Percentiles rank a stretch among this genome's conserved stretches.
phyloP scores from a whole-genome alignment of 1,140 invertebrate species.

The Zaprionus kolodkinae region DNA sequence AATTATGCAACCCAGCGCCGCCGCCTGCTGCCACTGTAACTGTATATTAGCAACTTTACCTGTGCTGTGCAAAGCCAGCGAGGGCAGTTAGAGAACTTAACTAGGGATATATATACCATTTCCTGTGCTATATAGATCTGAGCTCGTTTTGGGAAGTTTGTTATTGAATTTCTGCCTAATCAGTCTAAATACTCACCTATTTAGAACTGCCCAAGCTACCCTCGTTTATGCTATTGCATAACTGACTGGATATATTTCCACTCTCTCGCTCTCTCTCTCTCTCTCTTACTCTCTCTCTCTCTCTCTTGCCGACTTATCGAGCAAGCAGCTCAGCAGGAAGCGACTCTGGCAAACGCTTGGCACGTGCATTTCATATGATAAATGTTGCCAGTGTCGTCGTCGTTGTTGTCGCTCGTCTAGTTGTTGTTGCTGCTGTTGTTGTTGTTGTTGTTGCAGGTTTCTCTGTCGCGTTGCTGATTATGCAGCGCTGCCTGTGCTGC shows the following conservation, averaged over 20 bases:
- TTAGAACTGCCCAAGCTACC: background rate
- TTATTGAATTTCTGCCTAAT: no score
- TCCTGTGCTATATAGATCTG: no score
- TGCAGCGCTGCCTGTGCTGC: conserved; percentile 51
- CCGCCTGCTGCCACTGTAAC: conserved; percentile 28
- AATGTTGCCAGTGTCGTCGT: conserved; percentile 64
- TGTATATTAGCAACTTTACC: conserved; percentile 2
- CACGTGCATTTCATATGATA: conserved; percentile 81
- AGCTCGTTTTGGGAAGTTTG: no score
- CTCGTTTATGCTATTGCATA: conserved; percentile 3
- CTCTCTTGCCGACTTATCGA: conserved; percentile 40
- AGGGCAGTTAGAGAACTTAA: background rate
- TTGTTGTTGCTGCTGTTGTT: conserved; percentile 46
- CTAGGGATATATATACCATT: no score
- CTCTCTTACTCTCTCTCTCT: no score
- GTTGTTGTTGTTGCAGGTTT: conserved; percentile 60
- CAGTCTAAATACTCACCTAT: no score
- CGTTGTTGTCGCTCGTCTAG: conserved; percentile 39
- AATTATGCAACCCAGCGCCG: conserved; percentile 58
- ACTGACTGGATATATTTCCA: conserved; percentile 17
- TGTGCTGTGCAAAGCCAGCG: conserved; percentile 4
- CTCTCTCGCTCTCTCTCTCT: background rate
- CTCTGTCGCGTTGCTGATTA: conserved; percentile 55
- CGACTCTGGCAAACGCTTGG: conserved; percentile 67
- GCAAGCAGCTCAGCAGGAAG: conserved; percentile 54